Conservation (phyloP, 2,797 vertebrate genomes). For the Hydrolagus colliei region DNA sequence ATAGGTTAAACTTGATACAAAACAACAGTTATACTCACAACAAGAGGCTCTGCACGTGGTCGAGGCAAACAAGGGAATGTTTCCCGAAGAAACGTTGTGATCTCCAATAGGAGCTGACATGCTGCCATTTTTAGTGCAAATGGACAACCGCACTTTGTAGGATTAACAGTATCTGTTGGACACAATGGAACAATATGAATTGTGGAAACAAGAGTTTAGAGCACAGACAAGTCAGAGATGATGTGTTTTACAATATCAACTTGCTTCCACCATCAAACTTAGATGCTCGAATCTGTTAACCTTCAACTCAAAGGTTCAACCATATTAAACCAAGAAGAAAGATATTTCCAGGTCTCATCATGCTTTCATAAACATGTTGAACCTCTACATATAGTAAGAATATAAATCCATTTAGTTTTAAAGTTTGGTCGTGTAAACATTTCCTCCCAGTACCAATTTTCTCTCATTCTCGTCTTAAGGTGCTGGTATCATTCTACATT, state of each 20-base stretch:
- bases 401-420: no score
- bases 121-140: slow-evolving; percentile 98
- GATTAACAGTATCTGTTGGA: slow-evolving; percentile 86
- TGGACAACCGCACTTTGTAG: slow-evolving; percentile 92
- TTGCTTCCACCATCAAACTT: not conserved
- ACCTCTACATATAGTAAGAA: no score
- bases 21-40: slow-evolving; percentile 61
- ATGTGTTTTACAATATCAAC: slow-evolving; percentile 29
- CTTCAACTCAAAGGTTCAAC: not conserved
- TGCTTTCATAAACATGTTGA: no score
- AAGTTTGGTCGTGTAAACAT: no score
- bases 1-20: not conserved
- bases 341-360: no score
- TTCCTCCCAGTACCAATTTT: no score
- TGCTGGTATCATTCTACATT: no score
- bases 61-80: slow-evolving; percentile 91
- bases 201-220: slow-evolving; percentile 27
- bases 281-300: not conserved
- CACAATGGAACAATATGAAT: slow-evolving; percentile 40
- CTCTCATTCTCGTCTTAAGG: no score
- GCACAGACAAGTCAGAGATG: slow-evolving; percentile 41
- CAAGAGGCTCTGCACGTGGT: slow-evolving; percentile 84
- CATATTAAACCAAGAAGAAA: not conserved
- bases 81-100: slow-evolving; percentile 93
- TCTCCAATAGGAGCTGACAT: slow-evolving; percentile 90